Evolutionary conservation across 2,113 vertebrate species (phyloP).

Genomic region (Neodon shergylaensis): DNA sequence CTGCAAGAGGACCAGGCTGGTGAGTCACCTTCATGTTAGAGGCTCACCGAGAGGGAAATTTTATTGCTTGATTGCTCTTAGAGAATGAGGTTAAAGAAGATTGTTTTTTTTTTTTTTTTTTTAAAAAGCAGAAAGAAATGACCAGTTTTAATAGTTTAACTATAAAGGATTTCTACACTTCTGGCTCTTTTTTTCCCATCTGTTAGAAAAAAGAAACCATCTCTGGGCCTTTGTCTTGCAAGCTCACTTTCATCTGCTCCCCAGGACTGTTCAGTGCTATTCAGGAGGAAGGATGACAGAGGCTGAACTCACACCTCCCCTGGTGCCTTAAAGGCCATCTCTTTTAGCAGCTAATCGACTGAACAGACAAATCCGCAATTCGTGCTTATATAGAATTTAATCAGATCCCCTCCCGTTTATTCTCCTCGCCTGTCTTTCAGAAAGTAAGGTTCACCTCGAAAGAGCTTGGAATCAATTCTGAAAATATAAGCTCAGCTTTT

Average conservation of each 20-base stretch:
- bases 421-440: conserved; percentile 4
- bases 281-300: conserved; percentile 58
- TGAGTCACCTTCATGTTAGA: conserved; percentile 29
- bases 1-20: conserved; percentile 38
- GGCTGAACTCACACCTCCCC: conserved; percentile 41
- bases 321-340: conserved; percentile 50
- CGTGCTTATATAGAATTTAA: conserved; percentile 60
- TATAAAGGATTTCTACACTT: conserved; percentile 71
- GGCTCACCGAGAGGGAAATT: conserved; percentile 37
- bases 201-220: conserved; percentile 48
- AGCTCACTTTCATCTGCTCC: conserved; percentile 67
- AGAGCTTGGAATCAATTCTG: conserved; percentile 52
- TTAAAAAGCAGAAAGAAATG: conserved; percentile 22
- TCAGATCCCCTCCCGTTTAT: not conserved
- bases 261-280: conserved; percentile 49
- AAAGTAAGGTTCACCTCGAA: not conserved
- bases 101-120: too few relatives aligned
- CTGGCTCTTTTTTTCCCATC: conserved; percentile 56
- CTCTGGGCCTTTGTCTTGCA: conserved; percentile 72
- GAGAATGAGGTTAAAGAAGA: conserved; percentile 64
- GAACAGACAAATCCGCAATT: conserved; percentile 58
- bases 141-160: conserved; percentile 76
- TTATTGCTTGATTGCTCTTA: conserved; percentile 71
- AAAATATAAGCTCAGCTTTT: conserved; percentile 40
- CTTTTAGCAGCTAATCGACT: conserved; percentile 57